Percentiles rank a stretch among this genome's conserved stretches.
These are phyloP conservation scores for Leptoclinus maculatus DNA, from an alignment of 2,797 vertebrate genomes.

Conservation along the genomic window DNA sequence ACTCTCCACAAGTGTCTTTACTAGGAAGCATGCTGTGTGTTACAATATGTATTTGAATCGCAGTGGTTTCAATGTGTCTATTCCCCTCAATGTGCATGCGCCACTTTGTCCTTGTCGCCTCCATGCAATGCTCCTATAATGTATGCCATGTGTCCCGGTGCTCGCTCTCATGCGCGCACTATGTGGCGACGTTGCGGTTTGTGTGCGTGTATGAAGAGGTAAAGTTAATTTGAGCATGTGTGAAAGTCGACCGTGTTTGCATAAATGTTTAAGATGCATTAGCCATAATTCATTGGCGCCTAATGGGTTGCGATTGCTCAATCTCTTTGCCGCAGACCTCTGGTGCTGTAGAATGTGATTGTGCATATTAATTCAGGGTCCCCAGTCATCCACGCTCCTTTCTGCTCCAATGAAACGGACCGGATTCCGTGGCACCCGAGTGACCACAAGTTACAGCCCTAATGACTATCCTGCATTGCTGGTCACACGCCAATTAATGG, in stretches of 20 bases:
- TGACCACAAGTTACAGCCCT: conserved; percentile 63
- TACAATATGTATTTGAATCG: conserved; percentile 51
- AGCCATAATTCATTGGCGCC: conserved; percentile 72
- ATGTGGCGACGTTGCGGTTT: neutral
- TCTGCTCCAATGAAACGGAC: conserved; percentile 48
- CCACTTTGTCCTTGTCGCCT: neutral
- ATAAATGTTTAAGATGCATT: conserved; percentile 78
- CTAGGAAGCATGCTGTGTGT: conserved; percentile 34
- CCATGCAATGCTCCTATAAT: neutral
- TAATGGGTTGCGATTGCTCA: conserved; percentile 76
- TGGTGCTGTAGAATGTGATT: conserved; percentile 68
- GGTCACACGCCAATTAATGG: conserved; percentile 66
- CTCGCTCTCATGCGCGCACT: neutral
- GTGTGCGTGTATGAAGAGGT: conserved; percentile 4
- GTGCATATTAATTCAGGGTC: conserved; percentile 73
- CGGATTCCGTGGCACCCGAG: conserved; percentile 54
- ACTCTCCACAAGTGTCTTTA: conserved; percentile 72
- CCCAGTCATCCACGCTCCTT: conserved; percentile 37
- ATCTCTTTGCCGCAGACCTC: conserved; percentile 68
- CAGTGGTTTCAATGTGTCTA: conserved; percentile 18
- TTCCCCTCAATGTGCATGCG: neutral
- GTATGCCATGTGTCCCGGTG: neutral
- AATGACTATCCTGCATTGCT: conserved; percentile 62
- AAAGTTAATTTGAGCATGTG: conserved; percentile 36
- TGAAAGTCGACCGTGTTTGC: conserved; percentile 68